These are phyloP conservation scores for Automeris io DNA, from an alignment of 2,888 invertebrate species.

Conservation along the genomic window DNA sequence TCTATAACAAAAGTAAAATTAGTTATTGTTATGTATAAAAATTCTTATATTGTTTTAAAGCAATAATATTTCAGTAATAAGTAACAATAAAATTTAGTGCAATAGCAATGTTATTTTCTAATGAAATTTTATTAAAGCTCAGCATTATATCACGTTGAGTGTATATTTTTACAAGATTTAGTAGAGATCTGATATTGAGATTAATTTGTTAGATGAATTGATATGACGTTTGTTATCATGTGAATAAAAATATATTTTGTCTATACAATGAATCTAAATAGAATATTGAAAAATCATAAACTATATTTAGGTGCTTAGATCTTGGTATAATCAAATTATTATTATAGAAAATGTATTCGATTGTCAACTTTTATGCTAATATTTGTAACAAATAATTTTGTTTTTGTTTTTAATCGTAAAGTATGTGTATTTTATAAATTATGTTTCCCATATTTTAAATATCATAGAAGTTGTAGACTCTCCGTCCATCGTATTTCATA, in stretches of 20 bases:
- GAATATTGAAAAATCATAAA: background rate
- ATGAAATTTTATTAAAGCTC: constrained; percentile 57
- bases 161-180: constrained; percentile 41
- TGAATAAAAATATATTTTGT: constrained; percentile 33
- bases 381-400: background rate
- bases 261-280: constrained; percentile 17
- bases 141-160: constrained; percentile 33
- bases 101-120: constrained; percentile 69
- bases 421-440: too few species aligned
- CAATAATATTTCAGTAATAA: constrained; percentile 56
- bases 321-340: background rate
- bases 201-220: constrained; percentile 50
- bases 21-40: constrained; percentile 36
- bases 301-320: constrained; percentile 26
- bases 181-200: constrained; percentile 74
- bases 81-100: constrained; percentile 51
- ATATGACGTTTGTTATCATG: constrained; percentile 36
- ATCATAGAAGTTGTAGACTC: constrained; percentile 47
- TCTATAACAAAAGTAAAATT: constrained; percentile 10
- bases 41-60: constrained; percentile 43
- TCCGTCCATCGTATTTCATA: constrained; percentile 66
- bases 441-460: constrained; percentile 10
- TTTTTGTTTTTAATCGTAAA: too few species aligned
- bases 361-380: background rate
- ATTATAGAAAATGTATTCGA: background rate